These are phyloP conservation scores for Bradypodion ventrale DNA, from an alignment of 2,797 vertebrate genomes.

Conservation along the genomic window DNA sequence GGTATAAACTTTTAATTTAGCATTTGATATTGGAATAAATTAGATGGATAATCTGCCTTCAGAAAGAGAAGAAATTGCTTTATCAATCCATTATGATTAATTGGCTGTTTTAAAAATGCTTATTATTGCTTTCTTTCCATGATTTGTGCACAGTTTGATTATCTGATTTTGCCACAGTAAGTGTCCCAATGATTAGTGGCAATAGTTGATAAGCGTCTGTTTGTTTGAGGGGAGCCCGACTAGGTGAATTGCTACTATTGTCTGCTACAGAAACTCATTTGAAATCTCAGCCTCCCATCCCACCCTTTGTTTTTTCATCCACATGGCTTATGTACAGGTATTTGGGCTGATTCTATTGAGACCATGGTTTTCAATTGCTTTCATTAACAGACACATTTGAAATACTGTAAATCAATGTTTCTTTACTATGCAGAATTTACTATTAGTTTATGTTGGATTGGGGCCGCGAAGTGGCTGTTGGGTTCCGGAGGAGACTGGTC, in stretches of 20 bases:
- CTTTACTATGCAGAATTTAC: slow-evolving; percentile 21
- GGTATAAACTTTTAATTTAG: slow-evolving; percentile 44
- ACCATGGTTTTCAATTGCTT: slow-evolving; percentile 38
- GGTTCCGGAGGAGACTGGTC: too few species aligned
- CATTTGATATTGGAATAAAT: slow-evolving; percentile 22
- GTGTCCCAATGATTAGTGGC: slow-evolving; percentile 11
- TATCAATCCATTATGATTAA: slow-evolving; percentile 48
- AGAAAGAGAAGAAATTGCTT: slow-evolving; percentile 35
- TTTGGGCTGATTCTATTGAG: slow-evolving; percentile 5
- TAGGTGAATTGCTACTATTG: slow-evolving; percentile 3
- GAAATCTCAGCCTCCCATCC: too few species aligned
- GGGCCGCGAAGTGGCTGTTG: too few species aligned
- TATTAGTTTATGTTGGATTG: slow-evolving; percentile 28
- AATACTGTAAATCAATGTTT: too few species aligned
- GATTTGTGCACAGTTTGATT: slow-evolving; percentile 10
- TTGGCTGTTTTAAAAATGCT: slow-evolving; percentile 34
- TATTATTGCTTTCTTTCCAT: slow-evolving; percentile 25
- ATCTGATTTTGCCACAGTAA: slow-evolving; percentile 21
- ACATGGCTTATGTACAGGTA: slow-evolving; percentile 21
- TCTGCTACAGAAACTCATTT: slow-evolving; percentile 4
- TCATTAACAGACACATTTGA: too few species aligned
- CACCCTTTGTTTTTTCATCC: too few species aligned
- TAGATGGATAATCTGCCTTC: slow-evolving; percentile 33
- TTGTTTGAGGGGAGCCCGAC: background rate
- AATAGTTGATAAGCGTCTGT: slow-evolving; percentile 17